Evolutionary conservation across 2,888 invertebrate species (phyloP).

Genomic region (Rambutsinella grinnellia): DNA sequence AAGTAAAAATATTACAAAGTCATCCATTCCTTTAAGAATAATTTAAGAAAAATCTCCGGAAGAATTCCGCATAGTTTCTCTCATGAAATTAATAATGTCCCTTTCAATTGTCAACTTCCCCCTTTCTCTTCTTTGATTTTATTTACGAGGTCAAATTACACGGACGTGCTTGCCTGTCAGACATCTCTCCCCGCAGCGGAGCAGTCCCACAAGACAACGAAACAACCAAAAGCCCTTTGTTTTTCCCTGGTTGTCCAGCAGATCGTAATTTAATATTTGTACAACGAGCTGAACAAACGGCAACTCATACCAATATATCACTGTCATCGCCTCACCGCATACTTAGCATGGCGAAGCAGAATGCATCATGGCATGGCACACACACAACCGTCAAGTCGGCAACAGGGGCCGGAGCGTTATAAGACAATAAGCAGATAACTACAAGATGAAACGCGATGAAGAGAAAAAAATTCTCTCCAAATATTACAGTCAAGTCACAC

Average conservation of each 20-base stretch:
- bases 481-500: constrained; percentile 22
- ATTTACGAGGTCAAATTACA: constrained; percentile 1
- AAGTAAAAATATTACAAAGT: constrained; percentile 13
- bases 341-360: too few species aligned
- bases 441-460: constrained; percentile 24
- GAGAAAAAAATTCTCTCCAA: constrained; percentile 25
- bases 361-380: constrained; percentile 9
- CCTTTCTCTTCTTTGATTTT: background rate
- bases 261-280: constrained; percentile 51
- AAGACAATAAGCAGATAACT: constrained; percentile 36
- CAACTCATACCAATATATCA: constrained; percentile 50
- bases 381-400: background rate
- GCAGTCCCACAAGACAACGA: too few species aligned
- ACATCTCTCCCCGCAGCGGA: too few species aligned
- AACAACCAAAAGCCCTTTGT: constrained; percentile 25
- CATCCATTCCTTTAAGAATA: too few species aligned
- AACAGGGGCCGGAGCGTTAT: background rate
- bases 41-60: too few species aligned
- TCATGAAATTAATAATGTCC: constrained; percentile 16
- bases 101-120: constrained; percentile 10
- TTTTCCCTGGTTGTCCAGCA: constrained; percentile 46
- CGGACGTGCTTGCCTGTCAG: too few species aligned
- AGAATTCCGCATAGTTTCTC: too few species aligned
- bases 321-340: constrained; percentile 48
- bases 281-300: constrained; percentile 33